Evolutionary conservation across 2,888 invertebrate genomes (phyloP), one percentile per base, ranked within the genome.

Genomic region (Rosalia funebris): DNA sequence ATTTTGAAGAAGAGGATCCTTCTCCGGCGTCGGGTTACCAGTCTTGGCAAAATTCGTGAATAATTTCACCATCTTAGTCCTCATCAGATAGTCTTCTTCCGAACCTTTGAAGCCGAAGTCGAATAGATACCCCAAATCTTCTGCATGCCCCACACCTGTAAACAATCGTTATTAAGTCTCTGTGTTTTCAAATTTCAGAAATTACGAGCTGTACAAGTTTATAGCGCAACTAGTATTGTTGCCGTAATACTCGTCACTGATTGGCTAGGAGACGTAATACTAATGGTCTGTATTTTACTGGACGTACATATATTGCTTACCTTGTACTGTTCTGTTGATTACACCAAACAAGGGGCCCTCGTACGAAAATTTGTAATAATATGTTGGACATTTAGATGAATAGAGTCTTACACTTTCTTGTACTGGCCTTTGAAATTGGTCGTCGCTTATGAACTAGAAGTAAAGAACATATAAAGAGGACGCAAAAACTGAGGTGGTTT

Each of bases 361-460:
- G 39, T 72, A 66, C 1, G 70, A 59, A 47, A 74, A 74, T 41
- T 60, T 44, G 45, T 74, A 74, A 42, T 62, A 65, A 57, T 72
- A 74, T 0, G 70, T 68, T 36, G 62, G 57, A 4, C 61, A 60
- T 36, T 65, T 55, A 56, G 83, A 82, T 69, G 84, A 83, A n/a
- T 82, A 76, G 0, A 81, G 73, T 63, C 83, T 83, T 56, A 83
- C 81, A 20, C 69, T 61, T 37, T 79, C 67, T 19, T 68, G 56
- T n/a, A 71, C 77, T 0, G 82, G 76, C 68, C 85, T 84, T 59
- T 83, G 79, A 36, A 72, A 66, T 15, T 78, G 60, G 0, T 82
- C 68, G 64, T 85, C 85, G 10, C 75, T 77, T 0, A 82, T 63
- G 63, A 83, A 86, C 20, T 81, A 77, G 5, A 85, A 71, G n/a